phyloP scores from a whole-genome alignment of 2,888 invertebrate species.

The Drosophila gaucha region DNA sequence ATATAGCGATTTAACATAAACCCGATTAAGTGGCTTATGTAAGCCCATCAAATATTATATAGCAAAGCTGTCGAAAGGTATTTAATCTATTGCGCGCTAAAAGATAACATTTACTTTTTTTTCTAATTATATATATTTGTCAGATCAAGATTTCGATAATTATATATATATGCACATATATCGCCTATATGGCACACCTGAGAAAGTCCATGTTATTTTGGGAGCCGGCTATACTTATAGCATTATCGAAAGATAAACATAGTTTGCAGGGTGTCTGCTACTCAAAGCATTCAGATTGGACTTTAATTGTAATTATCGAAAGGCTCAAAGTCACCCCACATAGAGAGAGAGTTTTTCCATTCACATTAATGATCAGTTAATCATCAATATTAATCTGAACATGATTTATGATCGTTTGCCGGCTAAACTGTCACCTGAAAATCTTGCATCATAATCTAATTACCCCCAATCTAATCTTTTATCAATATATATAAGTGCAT shows the following conservation, averaged over 20 bases:
- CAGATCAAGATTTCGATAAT: no score
- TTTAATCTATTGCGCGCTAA: neutral
- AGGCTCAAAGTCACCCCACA: neutral
- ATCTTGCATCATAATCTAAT: conserved; percentile 22
- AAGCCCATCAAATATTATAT: no score
- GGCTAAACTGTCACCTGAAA: neutral
- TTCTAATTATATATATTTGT: neutral
- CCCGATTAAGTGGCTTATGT: no score
- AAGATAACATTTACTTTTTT: neutral
- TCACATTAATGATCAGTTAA: neutral
- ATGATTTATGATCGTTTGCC: neutral
- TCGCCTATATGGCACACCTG: neutral
- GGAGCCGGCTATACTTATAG: neutral
- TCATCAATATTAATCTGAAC: no score
- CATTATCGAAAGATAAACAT: neutral
- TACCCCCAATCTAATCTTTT: conserved; percentile 30
- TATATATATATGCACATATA: no score
- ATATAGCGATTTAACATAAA: no score
- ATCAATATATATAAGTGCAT: conserved; percentile 4
- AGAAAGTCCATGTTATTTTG: neutral
- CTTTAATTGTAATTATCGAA: neutral
- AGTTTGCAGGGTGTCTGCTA: neutral
- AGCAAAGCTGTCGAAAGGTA: neutral
- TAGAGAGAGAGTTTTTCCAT: neutral
- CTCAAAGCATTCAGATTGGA: neutral